Conservation (phyloP, 1,140 invertebrate species). For the Zeugodacus cucurbitae region DNA sequence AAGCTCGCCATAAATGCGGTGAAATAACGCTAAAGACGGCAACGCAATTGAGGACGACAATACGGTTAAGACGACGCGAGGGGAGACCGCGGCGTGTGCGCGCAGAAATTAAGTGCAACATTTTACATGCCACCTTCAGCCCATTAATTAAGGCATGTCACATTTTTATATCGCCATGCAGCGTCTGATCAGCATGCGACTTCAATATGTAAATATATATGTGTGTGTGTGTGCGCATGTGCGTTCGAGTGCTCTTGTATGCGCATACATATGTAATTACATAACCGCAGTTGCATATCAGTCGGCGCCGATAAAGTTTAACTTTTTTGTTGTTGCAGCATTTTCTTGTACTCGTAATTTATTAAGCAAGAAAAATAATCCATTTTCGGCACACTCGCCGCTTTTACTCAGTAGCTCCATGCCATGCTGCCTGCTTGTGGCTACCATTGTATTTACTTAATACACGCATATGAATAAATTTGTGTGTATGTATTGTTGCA, state of each 20-base stretch:
- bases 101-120: slow-evolving; percentile 24
- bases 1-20: slow-evolving; percentile 1
- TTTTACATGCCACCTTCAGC: slow-evolving; percentile 59
- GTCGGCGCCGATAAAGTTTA: slow-evolving; percentile 13
- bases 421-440: neutral
- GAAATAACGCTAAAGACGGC: neutral
- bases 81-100: neutral
- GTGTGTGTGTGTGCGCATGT: neutral
- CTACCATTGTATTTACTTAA: neutral
- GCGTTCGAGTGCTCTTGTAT: neutral
- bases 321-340: slow-evolving; percentile 60
- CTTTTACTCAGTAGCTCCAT: slow-evolving; percentile 41
- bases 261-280: neutral
- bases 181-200: neutral
- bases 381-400: neutral
- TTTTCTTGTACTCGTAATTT: slow-evolving; percentile 60
- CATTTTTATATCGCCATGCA: slow-evolving; percentile 19
- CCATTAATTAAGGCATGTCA: slow-evolving; percentile 64
- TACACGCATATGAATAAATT: slow-evolving; percentile 10
- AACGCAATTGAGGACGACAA: slow-evolving; percentile 13
- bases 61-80: neutral
- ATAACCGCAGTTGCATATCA: neutral
- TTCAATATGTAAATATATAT: too few species aligned
- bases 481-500: neutral
- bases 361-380: slow-evolving; percentile 55